phyloP scores from a whole-genome alignment of 2,797 vertebrate genomes.

The Gorsachius magnificus region DNA sequence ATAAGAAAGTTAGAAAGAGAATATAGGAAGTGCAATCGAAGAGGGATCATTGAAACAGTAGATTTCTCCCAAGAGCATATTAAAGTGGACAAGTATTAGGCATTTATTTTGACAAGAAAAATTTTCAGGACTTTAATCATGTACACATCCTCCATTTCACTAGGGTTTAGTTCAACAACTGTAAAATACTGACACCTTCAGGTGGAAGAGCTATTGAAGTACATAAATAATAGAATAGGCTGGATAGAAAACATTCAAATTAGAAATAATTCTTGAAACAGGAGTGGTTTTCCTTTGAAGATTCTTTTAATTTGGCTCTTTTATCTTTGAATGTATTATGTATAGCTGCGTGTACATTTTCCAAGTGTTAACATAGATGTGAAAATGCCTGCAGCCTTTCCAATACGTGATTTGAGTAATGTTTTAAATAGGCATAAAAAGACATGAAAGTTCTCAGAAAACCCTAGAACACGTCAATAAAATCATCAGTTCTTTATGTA shows the following conservation, averaged over 20 bases:
- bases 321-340: not conserved
- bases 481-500: not conserved
- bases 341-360: not conserved
- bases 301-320: not conserved
- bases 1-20: not conserved
- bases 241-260: not conserved
- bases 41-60: not conserved
- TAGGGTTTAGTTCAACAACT: not conserved
- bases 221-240: not conserved
- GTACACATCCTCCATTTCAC: not conserved
- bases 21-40: not conserved
- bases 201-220: not conserved
- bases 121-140: not conserved
- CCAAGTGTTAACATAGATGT: not conserved
- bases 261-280: not conserved
- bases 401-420: not conserved
- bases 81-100: not conserved
- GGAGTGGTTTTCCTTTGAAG: not conserved
- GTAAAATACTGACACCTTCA: constrained; percentile 25
- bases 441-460: not conserved
- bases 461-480: not conserved
- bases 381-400: not conserved
- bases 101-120: not conserved
- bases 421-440: not conserved
- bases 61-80: not conserved